Percentiles rank a stretch among this genome's conserved stretches.
Evolutionary conservation across 2,888 invertebrate species (phyloP).

Genomic region (Stenolophus ochropezus): DNA sequence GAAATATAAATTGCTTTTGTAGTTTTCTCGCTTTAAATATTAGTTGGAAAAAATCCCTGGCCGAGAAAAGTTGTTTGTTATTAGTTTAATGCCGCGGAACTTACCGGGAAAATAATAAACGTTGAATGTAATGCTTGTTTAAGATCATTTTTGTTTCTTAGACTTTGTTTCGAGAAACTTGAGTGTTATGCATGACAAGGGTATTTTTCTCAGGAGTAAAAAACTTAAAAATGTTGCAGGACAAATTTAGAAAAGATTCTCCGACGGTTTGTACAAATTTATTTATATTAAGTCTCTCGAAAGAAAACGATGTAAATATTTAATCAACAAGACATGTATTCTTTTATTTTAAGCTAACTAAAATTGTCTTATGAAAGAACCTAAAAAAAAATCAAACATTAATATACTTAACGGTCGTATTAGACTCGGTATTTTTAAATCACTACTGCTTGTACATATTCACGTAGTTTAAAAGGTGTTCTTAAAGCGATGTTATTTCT

Average conservation of each 20-base stretch:
- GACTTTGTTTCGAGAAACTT: background rate
- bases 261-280: no score
- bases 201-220: background rate
- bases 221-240: background rate
- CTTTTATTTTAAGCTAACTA: no score
- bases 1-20: conserved; percentile 23
- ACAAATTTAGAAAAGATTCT: background rate
- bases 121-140: conserved; percentile 23
- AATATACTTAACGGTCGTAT: no score
- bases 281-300: background rate
- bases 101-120: conserved; percentile 11
- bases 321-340: no score
- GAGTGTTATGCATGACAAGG: background rate
- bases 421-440: no score
- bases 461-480: no score
- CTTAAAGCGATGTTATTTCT: no score
- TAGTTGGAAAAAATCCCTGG: conserved; percentile 11
- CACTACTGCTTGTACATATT: no score
- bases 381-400: no score
- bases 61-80: background rate
- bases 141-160: conserved; percentile 4
- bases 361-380: no score
- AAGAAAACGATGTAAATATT: no score
- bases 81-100: conserved; percentile 26
- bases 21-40: conserved; percentile 22